Evolutionary conservation across 2,113 vertebrate genomes (phyloP).

Genomic region (Aythya baeri): DNA sequence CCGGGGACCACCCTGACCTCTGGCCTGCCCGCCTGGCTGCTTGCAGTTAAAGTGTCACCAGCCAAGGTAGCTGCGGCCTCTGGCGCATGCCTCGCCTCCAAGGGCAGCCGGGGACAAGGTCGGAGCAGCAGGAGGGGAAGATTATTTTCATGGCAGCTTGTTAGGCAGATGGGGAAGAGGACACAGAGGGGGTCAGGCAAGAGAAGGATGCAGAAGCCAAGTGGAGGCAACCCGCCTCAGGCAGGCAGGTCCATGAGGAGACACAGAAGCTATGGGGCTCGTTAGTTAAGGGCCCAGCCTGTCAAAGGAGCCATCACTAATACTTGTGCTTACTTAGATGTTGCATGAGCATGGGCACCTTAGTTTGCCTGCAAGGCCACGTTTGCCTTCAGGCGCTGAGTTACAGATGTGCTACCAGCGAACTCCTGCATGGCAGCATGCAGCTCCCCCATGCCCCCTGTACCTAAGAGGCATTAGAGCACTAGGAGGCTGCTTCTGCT

Average conservation of each 20-base stretch:
- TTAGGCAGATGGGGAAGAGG: not conserved
- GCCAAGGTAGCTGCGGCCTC: not conserved
- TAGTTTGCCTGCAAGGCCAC: not conserved
- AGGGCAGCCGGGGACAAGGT: not conserved
- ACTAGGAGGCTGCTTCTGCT: not conserved
- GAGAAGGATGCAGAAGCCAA: not conserved
- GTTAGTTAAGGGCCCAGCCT: not conserved
- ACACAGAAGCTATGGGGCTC: not conserved
- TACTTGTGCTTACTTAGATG: not conserved
- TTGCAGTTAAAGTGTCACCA: constrained; percentile 35
- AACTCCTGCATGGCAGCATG: not conserved
- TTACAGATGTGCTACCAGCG: not conserved
- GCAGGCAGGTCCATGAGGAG: not conserved
- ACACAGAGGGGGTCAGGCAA: not conserved
- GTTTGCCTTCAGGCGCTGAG: not conserved
- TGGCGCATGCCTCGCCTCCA: rapidly evolving
- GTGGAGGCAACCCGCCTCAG: not conserved
- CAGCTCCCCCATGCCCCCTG: not conserved
- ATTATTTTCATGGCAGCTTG: not conserved
- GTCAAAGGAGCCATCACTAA: not conserved
- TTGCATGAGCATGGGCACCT: not conserved
- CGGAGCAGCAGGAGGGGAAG: not conserved
- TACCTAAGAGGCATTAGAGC: not conserved
- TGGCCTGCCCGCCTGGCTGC: not conserved
- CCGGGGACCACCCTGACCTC: not conserved